Evolutionary conservation across 2,888 invertebrate species (phyloP), one percentile per base, ranked within the genome.

Genomic region (Iphiclides podalirius): DNA sequence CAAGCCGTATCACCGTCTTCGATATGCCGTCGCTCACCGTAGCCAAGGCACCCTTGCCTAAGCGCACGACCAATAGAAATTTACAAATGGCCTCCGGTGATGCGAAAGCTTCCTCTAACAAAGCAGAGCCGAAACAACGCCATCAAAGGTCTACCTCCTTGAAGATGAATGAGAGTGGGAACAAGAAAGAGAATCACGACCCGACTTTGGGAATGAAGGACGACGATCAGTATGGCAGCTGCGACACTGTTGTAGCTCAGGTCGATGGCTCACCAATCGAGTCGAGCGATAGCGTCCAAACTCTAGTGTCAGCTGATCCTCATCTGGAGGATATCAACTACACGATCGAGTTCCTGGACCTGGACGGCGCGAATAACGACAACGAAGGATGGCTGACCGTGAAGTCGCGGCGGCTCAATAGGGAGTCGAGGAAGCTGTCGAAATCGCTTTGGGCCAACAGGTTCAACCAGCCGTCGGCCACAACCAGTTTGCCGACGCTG

Each of bases 361-460:
- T 88, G 20, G 80, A 85, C 54, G 69, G 67, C 43, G 67, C 62
- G 52, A 81, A 78, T 51, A 78, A 64, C 41, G 81, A 88, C 53
- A 79, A 90, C 33, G 95, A 95, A 59, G 98, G 97, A 0, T 98
- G 97, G 98, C 91, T 96, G 55, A 97, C 95, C 0, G 98, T 98
- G 0, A 94, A 95, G 64, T 93, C 94, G 38, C 90, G 94, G 31
- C 89, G 95, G 16, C 76, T 91, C 35, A 91, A 89, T 59, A 82
- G 87, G 9, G 88, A 89, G 63, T 90, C 90, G 9, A 79, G 87
- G 64, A 89, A 88, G 56, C 90, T 93, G 40, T 91, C 91, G 0
- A 93, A 93, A 68, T 91, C 92, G 11, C 92, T 93, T 57, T 94
- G 94, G 94, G 70, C 93, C 0, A 94, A 93, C 54, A 90, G 96